A percentile compares a stretch with the other conserved stretches of the same genome.
phyloP scores from a whole-genome alignment of 2,888 invertebrate genomes.

The Pammene fasciana region DNA sequence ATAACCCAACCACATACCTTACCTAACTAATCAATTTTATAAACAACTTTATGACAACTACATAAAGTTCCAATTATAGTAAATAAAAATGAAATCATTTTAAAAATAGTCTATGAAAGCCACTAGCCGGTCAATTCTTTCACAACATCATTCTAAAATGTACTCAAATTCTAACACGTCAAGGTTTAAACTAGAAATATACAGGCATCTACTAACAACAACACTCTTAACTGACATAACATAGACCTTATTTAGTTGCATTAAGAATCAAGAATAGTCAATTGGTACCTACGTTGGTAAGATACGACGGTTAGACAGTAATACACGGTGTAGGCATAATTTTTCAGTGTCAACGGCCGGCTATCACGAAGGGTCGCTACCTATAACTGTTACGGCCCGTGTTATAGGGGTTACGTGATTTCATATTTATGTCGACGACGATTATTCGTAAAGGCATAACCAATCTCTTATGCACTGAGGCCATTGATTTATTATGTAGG shows the following conservation, averaged over 20 bases:
- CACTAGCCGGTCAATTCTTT: neutral
- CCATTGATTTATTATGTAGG: too few species aligned
- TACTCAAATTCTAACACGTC: neutral
- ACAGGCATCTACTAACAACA: neutral
- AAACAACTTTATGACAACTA: neutral
- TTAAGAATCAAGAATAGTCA: neutral
- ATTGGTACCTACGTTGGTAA: neutral
- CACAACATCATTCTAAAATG: neutral
- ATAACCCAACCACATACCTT: constrained; percentile 7
- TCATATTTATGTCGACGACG: neutral
- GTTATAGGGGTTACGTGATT: constrained; percentile 19
- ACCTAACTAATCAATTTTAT: neutral
- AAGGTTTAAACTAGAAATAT: neutral
- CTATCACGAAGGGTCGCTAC: constrained; percentile 26
- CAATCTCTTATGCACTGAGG: too few species aligned
- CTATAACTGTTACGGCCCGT: constrained; percentile 10
- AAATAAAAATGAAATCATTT: too few species aligned
- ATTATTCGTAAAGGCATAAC: neutral
- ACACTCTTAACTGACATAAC: neutral
- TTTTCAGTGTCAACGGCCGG: constrained; percentile 40
- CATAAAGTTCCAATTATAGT: neutral
- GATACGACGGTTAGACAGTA: neutral
- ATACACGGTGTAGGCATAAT: neutral
- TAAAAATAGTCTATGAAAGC: neutral
- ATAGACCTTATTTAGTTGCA: neutral